Percentiles rank a stretch among this genome's conserved stretches.
Conservation (phyloP, 2,888 invertebrate genomes). For the Ypsolopha sequella region DNA sequence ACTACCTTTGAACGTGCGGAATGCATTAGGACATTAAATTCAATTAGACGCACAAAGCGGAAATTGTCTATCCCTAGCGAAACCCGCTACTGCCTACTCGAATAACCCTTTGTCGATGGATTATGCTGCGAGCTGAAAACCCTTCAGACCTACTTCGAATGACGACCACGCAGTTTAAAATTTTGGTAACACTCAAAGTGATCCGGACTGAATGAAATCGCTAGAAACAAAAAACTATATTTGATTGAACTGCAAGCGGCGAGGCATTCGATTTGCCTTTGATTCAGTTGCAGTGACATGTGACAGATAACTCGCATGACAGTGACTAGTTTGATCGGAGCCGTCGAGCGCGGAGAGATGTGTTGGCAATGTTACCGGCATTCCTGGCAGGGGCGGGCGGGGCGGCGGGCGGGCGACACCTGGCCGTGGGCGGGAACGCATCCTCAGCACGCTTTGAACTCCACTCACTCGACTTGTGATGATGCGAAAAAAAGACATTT, state of each 20-base stretch:
- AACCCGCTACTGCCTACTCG: conserved; percentile 47
- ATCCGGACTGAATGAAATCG: background rate
- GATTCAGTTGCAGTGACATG: conserved; percentile 19
- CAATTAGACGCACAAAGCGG: conserved; percentile 60
- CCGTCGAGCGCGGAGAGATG: conserved; percentile 22
- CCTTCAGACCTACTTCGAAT: conserved; percentile 6
- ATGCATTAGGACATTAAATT: conserved; percentile 64
- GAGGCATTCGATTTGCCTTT: conserved; percentile 8
- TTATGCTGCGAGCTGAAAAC: conserved; percentile 29
- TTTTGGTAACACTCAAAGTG: background rate
- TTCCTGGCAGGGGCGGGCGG: conserved; percentile 27
- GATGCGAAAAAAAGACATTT: conserved; percentile 23
- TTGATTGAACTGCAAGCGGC: conserved; percentile 2
- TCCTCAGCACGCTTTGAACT: conserved; percentile 38
- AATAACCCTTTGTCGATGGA: conserved; percentile 46
- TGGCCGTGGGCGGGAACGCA: conserved; percentile 39
- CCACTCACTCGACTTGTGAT: conserved; percentile 15
- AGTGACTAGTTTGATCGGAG: conserved; percentile 25
- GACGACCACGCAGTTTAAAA: background rate
- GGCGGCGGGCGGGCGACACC: conserved; percentile 23
- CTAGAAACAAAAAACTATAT: background rate
- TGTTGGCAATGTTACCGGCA: conserved; percentile 36
- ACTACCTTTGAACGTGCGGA: conserved; percentile 60
- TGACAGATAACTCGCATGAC: conserved; percentile 31
- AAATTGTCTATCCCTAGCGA: conserved; percentile 57